phyloP scores from a whole-genome alignment of 2,888 invertebrate genomes.

The Lycia hirtaria region DNA sequence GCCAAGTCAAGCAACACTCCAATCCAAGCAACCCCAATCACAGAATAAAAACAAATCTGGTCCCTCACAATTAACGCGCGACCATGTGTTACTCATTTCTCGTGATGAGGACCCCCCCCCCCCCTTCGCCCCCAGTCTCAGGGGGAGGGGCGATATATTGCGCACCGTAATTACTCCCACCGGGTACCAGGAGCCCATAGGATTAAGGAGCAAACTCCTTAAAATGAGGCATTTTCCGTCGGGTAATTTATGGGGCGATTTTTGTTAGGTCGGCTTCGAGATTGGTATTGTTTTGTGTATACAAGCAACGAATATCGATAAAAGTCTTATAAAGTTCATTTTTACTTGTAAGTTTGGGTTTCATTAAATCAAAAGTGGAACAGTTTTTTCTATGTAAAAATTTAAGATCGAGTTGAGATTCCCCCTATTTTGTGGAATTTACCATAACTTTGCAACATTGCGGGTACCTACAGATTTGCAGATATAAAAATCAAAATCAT shows the following conservation, averaged over 20 bases:
- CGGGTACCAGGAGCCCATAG: slow-evolving; percentile 69
- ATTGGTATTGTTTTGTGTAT: slow-evolving; percentile 21
- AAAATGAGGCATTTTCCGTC: slow-evolving; percentile 73
- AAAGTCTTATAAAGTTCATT: background rate
- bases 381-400: no score
- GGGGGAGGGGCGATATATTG: slow-evolving; percentile 70
- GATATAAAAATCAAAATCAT: no score
- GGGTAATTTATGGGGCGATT: slow-evolving; percentile 64
- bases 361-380: no score
- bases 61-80: slow-evolving; percentile 73
- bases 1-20: background rate
- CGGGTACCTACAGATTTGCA: no score
- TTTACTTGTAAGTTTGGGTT: no score
- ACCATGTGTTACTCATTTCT: slow-evolving; percentile 77
- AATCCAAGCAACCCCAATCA: slow-evolving; percentile 52
- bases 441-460: no score
- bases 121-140: slow-evolving; percentile 20
- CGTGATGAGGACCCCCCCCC: slow-evolving; percentile 68
- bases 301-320: background rate
- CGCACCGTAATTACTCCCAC: slow-evolving; percentile 75
- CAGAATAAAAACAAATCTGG: slow-evolving; percentile 68
- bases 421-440: no score
- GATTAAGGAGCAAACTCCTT: slow-evolving; percentile 75
- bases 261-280: slow-evolving; percentile 42
- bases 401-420: no score